Evolutionary conservation across 2,888 invertebrate genomes (phyloP).

Genomic region (Stenchaetothrips biformis): DNA sequence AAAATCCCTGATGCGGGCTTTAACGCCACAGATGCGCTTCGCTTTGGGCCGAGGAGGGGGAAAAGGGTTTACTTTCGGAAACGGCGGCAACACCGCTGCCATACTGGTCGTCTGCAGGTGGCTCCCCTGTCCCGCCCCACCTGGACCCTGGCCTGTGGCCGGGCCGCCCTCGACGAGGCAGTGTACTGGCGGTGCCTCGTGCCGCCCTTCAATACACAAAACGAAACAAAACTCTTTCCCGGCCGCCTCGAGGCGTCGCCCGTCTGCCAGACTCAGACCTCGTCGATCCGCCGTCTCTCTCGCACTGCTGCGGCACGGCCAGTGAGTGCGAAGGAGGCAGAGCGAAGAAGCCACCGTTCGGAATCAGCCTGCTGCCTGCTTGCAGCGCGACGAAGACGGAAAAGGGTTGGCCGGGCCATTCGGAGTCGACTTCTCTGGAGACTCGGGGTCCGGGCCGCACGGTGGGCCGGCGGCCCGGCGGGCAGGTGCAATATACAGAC

Average conservation of each 20-base stretch:
- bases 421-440: background rate
- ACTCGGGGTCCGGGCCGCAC: background rate
- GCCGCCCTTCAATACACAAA: slow-evolving; percentile 21
- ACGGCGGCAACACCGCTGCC: background rate
- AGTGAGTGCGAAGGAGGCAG: background rate
- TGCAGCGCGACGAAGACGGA: no score
- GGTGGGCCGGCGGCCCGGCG: background rate
- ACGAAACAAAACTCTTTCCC: background rate
- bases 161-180: background rate
- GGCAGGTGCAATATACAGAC: background rate
- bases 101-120: background rate
- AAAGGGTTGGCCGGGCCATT: no score
- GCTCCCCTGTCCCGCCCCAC: background rate
- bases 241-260: background rate
- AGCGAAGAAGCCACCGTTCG: background rate
- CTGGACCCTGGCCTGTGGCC: background rate
- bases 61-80: background rate
- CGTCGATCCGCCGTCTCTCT: background rate
- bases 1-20: background rate
- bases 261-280: background rate
- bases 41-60: background rate
- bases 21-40: background rate
- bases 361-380: no score
- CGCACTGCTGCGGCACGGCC: background rate
- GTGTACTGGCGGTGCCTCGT: background rate